phyloP scores from a whole-genome alignment of 2,888 invertebrate genomes.

The Cremastobaeus sp. region DNA sequence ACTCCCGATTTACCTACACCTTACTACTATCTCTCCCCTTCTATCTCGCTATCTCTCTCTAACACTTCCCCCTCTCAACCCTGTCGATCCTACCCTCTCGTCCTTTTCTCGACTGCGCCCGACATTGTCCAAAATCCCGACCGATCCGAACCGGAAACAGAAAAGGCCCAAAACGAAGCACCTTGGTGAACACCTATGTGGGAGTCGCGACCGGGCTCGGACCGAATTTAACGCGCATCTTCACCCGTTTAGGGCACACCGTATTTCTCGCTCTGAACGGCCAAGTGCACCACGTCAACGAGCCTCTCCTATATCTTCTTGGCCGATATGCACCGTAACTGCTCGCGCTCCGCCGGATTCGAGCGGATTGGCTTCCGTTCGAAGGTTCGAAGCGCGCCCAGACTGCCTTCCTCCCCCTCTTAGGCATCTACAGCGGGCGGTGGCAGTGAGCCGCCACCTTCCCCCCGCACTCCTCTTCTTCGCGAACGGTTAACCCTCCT shows the following conservation, averaged over 20 bases:
- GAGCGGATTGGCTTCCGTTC: constrained; percentile 77
- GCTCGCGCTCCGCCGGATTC: constrained; percentile 78
- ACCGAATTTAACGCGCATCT: not conserved
- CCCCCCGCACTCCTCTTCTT: constrained; percentile 47
- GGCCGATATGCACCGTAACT: constrained; percentile 63
- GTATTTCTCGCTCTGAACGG: too few species aligned
- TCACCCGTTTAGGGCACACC: too few species aligned
- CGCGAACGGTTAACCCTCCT: constrained; percentile 61
- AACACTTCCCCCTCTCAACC: constrained; percentile 8
- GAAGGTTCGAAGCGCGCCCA: constrained; percentile 76
- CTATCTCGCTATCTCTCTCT: constrained; percentile 5
- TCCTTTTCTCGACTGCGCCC: constrained; percentile 6
- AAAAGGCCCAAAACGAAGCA: constrained; percentile 15
- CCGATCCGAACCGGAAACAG: constrained; percentile 3
- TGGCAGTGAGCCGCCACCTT: constrained; percentile 59
- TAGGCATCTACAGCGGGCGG: constrained; percentile 63
- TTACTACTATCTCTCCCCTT: constrained; percentile 5
- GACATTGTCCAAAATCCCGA: constrained; percentile 28
- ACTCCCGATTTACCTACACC: not conserved
- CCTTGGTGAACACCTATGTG: constrained; percentile 14
- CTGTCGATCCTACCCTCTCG: constrained; percentile 36
- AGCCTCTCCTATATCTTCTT: constrained; percentile 34
- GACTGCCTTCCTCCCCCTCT: constrained; percentile 74
- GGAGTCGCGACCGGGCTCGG: not conserved
- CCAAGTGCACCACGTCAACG: constrained; percentile 17